Evolutionary conservation across 2,113 vertebrate genomes (phyloP).

Genomic region (Morone saxatilis): DNA sequence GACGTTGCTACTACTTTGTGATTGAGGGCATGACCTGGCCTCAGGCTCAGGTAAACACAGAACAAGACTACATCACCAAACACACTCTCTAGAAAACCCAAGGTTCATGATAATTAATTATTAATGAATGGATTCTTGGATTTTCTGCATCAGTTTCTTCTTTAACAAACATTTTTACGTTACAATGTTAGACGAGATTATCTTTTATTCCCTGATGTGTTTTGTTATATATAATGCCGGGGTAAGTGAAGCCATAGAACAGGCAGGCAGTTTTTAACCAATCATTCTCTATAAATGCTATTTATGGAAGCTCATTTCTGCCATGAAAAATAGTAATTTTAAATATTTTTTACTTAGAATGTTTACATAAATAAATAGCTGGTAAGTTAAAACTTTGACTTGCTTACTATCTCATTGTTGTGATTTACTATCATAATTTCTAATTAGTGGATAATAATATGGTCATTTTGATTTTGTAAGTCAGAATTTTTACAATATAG

Average conservation of each 20-base stretch:
- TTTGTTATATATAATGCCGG: background rate
- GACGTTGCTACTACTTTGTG: slow-evolving; percentile 36
- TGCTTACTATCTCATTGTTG: too few relatives aligned
- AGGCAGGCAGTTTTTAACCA: too few relatives aligned
- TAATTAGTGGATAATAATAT: too few relatives aligned
- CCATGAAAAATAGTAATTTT: too few relatives aligned
- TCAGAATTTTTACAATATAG: background rate
- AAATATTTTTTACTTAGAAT: too few relatives aligned
- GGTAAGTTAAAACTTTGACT: too few relatives aligned
- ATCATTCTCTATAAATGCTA: background rate
- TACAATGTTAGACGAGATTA: background rate
- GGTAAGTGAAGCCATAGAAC: background rate
- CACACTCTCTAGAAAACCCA: background rate
- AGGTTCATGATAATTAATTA: too few relatives aligned
- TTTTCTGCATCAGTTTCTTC: too few relatives aligned
- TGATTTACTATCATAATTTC: too few relatives aligned
- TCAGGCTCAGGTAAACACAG: slow-evolving; percentile 35
- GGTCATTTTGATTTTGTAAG: too few relatives aligned
- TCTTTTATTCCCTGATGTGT: background rate
- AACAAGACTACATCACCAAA: background rate
- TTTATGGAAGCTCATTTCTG: background rate
- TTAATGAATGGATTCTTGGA: background rate
- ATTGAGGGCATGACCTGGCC: background rate
- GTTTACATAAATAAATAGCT: too few relatives aligned
- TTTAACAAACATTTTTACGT: background rate